Evolutionary conservation across 2,113 vertebrate genomes (phyloP).

Genomic region (Raja brachyura): DNA sequence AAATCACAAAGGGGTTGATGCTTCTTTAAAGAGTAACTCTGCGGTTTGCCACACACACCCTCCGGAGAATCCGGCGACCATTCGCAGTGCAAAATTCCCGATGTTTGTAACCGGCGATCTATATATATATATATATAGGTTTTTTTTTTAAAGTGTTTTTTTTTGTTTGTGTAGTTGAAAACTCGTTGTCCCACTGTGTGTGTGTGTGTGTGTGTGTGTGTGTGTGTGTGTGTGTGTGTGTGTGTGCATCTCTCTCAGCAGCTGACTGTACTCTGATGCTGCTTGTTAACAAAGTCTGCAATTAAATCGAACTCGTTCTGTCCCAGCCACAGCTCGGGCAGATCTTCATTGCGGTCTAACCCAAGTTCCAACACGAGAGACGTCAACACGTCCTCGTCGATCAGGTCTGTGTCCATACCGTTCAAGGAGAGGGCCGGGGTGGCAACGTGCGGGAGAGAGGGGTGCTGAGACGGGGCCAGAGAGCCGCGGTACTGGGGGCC

Average conservation of each 20-base stretch:
- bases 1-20: background rate
- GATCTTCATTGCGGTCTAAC: constrained; percentile 87
- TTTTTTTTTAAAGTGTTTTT: too few relatives aligned
- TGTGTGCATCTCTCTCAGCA: constrained; percentile 63
- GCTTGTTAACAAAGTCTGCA: constrained; percentile 91
- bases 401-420: constrained; percentile 84
- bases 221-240: background rate
- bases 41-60: background rate
- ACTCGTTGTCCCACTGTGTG: too few relatives aligned
- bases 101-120: background rate
- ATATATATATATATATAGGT: too few relatives aligned
- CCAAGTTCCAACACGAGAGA: constrained; percentile 89
- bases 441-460: constrained; percentile 62
- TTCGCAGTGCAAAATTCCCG: background rate
- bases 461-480: constrained; percentile 56
- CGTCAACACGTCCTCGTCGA: constrained; percentile 93
- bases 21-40: background rate
- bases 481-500: constrained; percentile 66
- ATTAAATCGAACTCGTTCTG: constrained; percentile 98
- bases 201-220: too few relatives aligned
- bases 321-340: constrained; percentile 92
- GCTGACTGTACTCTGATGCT: constrained; percentile 87
- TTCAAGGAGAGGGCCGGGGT: constrained; percentile 68
- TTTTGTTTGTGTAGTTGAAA: too few relatives aligned
- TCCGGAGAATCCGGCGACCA: background rate